Percentiles rank a stretch among this genome's conserved stretches.
phyloP scores from a whole-genome alignment of 2,888 invertebrate species.

The Lasioglossum marginatum region DNA sequence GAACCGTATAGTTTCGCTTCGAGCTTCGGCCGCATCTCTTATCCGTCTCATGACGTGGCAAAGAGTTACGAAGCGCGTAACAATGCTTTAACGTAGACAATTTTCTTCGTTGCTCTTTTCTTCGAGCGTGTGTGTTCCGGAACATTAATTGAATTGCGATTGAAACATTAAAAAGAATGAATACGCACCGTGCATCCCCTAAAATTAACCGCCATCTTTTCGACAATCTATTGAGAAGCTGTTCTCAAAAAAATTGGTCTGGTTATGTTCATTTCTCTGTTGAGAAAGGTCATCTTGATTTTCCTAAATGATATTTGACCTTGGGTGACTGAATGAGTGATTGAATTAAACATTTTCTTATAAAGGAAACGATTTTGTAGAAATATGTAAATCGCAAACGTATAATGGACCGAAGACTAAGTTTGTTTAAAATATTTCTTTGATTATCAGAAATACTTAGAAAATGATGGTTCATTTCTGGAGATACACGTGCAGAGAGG shows the following conservation, averaged over 20 bases:
- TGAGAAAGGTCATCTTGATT: not conserved
- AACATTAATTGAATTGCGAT: conserved; percentile 13
- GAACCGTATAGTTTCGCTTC: conserved; percentile 13
- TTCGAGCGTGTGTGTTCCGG: conserved; percentile 16
- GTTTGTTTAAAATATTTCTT: not conserved
- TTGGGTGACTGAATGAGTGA: not conserved
- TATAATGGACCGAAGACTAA: not conserved
- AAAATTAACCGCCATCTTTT: not conserved
- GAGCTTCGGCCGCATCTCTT: conserved; percentile 32
- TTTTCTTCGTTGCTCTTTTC: conserved; percentile 14
- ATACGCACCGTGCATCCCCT: not conserved
- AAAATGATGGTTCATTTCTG: not conserved
- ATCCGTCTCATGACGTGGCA: conserved; percentile 9
- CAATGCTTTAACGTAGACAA: conserved; percentile 6
- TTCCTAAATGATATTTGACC: not conserved
- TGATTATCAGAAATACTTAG: not conserved
- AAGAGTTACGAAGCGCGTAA: not conserved
- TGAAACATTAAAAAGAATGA: not conserved
- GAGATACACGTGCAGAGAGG: not conserved
- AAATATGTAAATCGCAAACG: not conserved
- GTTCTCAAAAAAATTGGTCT: not conserved
- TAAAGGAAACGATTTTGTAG: not conserved
- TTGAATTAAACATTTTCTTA: not conserved
- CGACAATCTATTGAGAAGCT: not conserved
- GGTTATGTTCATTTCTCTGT: not conserved